phyloP scores from a whole-genome alignment of 2,797 vertebrate species.

The Channa striata region DNA sequence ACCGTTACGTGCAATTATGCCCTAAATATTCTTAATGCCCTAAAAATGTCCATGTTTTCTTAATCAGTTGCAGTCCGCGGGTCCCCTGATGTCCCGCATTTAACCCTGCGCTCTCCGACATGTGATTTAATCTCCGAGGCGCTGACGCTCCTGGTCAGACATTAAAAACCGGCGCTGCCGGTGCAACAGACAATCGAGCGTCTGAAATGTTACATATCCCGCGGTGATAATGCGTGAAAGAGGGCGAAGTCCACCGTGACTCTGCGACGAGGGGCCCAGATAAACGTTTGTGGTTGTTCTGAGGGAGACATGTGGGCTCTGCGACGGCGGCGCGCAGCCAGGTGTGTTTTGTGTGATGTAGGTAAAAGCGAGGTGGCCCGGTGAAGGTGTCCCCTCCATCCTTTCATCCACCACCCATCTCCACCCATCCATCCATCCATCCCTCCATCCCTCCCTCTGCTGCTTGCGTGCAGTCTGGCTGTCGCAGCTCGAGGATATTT shows the following conservation, averaged over 20 bases:
- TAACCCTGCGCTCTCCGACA: constrained; percentile 79
- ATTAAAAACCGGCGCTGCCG: constrained; percentile 19
- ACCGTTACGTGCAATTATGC: no score
- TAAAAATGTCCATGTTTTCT: no score
- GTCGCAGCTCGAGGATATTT: constrained; percentile 71
- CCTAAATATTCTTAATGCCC: no score
- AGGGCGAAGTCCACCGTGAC: background rate
- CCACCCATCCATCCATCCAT: constrained; percentile 14
- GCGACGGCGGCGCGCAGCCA: background rate
- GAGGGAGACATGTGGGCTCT: no score
- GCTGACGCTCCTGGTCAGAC: constrained; percentile 54
- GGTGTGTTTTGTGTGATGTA: constrained; percentile 49
- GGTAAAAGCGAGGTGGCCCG: constrained; percentile 24
- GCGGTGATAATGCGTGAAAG: background rate
- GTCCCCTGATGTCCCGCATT: constrained; percentile 83
- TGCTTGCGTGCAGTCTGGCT: constrained; percentile 67
- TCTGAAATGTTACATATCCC: constrained; percentile 20
- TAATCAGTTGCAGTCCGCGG: constrained; percentile 12
- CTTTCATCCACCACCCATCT: constrained; percentile 5
- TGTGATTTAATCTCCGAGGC: constrained; percentile 76
- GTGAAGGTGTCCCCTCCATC: constrained; percentile 22
- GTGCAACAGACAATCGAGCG: constrained; percentile 9
- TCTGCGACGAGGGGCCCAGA: no score
- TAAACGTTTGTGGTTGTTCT: background rate
- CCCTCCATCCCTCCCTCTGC: constrained; percentile 47